Evolutionary conservation across 30 jellyfish, hydroid and myxozoan genomes (phyloP).

Genomic region (Aurelia coerulea): DNA sequence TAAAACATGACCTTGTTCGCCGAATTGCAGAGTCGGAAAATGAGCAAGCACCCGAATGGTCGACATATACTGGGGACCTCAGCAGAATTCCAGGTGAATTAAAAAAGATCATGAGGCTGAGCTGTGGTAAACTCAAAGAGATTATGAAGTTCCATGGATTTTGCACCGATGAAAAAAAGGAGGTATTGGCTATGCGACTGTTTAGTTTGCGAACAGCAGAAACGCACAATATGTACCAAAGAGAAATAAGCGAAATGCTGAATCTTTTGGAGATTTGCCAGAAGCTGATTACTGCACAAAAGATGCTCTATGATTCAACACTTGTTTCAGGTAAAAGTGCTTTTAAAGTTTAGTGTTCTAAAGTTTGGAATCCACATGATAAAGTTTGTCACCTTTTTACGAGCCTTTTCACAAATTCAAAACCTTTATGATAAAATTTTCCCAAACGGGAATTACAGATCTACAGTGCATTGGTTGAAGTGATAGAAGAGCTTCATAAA

Average conservation of each 20-base stretch:
- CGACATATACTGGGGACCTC: slow-evolving; percentile 11
- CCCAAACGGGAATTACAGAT: too few species aligned
- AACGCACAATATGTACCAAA: background rate
- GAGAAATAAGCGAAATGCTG: slow-evolving; percentile 3
- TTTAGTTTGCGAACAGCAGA: slow-evolving; percentile 10
- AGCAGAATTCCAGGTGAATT: background rate
- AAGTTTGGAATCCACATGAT: background rate
- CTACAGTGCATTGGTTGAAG: too few species aligned
- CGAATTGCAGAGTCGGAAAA: slow-evolving; percentile 5
- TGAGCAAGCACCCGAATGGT: slow-evolving; percentile 2
- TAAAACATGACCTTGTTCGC: background rate
- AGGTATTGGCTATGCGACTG: slow-evolving; percentile 5
- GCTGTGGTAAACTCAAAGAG: slow-evolving; percentile 1
- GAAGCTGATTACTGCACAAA: background rate
- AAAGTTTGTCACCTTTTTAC: too few species aligned
- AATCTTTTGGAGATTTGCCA: background rate
- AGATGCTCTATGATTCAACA: slow-evolving; percentile 12
- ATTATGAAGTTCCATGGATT: background rate
- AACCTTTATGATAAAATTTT: too few species aligned
- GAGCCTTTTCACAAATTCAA: too few species aligned
- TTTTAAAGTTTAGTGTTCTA: background rate
- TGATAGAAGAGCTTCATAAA: too few species aligned
- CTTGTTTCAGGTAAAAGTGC: slow-evolving; percentile 3
- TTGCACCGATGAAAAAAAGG: background rate
- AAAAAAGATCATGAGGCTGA: background rate